These are phyloP conservation scores for Virgularia gustaviana DNA, from an alignment of 92 coral and sea anemone species.

Conservation along the genomic window DNA sequence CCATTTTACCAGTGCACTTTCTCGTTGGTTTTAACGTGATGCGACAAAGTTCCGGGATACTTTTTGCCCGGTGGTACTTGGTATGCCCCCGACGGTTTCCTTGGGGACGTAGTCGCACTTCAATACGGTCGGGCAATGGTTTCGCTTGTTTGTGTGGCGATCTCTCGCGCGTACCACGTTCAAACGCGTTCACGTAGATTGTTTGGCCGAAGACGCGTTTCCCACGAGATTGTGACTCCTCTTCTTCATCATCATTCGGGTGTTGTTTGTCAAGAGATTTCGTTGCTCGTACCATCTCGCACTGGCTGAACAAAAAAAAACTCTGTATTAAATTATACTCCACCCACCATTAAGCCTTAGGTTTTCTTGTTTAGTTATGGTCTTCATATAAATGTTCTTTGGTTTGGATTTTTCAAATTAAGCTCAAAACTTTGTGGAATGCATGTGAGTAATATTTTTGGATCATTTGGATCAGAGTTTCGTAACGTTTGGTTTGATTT, in stretches of 20 bases:
- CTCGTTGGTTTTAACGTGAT: constrained; percentile 25
- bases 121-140: constrained; percentile 31
- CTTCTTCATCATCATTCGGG: neutral
- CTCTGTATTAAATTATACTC: no score
- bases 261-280: neutral
- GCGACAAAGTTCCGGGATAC: constrained; percentile 36
- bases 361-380: no score
- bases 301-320: no score
- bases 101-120: constrained; percentile 16
- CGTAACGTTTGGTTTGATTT: no score
- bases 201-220: constrained; percentile 21
- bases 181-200: constrained; percentile 20
- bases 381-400: no score
- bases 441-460: no score
- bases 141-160: constrained; percentile 5
- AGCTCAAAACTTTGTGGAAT: no score
- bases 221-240: neutral
- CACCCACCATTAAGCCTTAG: no score
- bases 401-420: no score
- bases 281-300: no score
- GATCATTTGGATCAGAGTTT: no score
- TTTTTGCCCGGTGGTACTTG: constrained; percentile 18
- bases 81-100: constrained; percentile 16
- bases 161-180: constrained; percentile 32
- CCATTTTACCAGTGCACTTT: constrained; percentile 21